These are phyloP conservation scores for Dryadula phaetusa DNA, from an alignment of 2,888 invertebrate species.

Conservation along the genomic window DNA sequence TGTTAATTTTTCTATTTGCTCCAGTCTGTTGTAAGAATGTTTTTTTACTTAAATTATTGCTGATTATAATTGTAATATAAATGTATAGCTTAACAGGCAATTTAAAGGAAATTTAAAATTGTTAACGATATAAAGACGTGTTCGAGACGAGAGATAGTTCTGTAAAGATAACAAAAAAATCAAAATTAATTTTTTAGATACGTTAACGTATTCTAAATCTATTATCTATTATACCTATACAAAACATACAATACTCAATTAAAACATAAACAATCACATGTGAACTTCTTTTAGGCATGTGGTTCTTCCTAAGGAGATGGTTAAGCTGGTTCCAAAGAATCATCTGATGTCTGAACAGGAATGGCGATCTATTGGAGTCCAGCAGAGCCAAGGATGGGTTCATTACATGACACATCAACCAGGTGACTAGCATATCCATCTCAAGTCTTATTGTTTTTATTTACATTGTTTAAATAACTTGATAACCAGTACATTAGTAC, in stretches of 20 bases:
- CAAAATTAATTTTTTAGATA: too few species aligned
- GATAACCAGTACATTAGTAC: too few species aligned
- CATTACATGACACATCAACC: constrained; percentile 99
- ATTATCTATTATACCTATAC: not conserved
- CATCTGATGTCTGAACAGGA: constrained; percentile 97
- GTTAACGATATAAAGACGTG: too few species aligned
- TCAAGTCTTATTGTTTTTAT: not conserved
- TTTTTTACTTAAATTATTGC: not conserved
- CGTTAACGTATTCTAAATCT: too few species aligned
- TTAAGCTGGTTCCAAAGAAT: constrained; percentile 94
- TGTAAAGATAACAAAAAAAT: too few species aligned
- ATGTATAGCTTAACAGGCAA: not conserved
- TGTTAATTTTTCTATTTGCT: not conserved
- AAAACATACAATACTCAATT: not conserved
- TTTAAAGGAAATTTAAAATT: too few species aligned
- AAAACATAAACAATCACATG: not conserved
- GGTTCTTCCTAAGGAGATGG: constrained; percentile 95
- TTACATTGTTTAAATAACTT: not conserved
- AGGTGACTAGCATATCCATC: constrained; percentile 77
- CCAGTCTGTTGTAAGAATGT: not conserved
- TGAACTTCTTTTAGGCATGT: constrained; percentile 90
- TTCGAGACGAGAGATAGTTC: too few species aligned
- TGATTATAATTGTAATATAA: not conserved
- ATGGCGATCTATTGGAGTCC: constrained; percentile 97
- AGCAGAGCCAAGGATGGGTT: constrained; percentile 98